phyloP scores from a whole-genome alignment of 2,888 invertebrate species.

The Drosophila putrida region DNA sequence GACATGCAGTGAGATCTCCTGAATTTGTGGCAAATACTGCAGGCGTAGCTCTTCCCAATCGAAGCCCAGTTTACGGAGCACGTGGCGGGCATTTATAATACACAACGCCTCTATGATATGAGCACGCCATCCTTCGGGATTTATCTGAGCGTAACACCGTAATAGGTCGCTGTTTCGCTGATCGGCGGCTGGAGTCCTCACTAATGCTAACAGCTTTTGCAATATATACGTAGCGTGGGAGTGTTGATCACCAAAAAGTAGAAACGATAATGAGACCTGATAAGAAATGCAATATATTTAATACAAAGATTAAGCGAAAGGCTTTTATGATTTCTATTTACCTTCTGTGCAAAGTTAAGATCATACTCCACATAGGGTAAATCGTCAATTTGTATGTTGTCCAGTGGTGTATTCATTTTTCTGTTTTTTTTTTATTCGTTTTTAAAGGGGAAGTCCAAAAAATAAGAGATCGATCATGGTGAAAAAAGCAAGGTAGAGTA shows the following conservation, averaged over 20 bases:
- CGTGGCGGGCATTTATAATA: slow-evolving; percentile 84
- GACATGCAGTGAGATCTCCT: slow-evolving; percentile 82
- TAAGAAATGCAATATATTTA: background rate
- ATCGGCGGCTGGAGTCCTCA: slow-evolving; percentile 18
- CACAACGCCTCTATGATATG: slow-evolving; percentile 86
- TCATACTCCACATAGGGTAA: slow-evolving; percentile 85
- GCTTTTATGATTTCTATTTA: slow-evolving; percentile 42
- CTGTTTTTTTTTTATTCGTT: background rate
- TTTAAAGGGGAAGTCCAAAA: slow-evolving; percentile 48
- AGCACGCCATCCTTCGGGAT: slow-evolving; percentile 84
- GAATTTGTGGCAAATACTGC: slow-evolving; percentile 83
- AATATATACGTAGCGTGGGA: slow-evolving; percentile 72
- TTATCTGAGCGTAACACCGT: slow-evolving; percentile 73
- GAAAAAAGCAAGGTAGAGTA: too few species aligned
- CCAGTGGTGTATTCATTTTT: slow-evolving; percentile 38
- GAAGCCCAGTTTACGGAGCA: slow-evolving; percentile 85
- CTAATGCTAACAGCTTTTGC: slow-evolving; percentile 78
- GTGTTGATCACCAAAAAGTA: slow-evolving; percentile 80
- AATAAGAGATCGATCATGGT: background rate
- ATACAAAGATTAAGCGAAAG: background rate
- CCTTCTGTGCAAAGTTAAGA: slow-evolving; percentile 86
- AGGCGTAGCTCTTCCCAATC: slow-evolving; percentile 70
- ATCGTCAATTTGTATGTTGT: slow-evolving; percentile 73
- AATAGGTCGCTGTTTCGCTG: slow-evolving; percentile 61
- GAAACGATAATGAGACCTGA: slow-evolving; percentile 81